Evolutionary conservation across 2,888 invertebrate genomes (phyloP), one percentile per base, ranked within the genome.

Genomic region (Hydroisotoma schaefferi): DNA sequence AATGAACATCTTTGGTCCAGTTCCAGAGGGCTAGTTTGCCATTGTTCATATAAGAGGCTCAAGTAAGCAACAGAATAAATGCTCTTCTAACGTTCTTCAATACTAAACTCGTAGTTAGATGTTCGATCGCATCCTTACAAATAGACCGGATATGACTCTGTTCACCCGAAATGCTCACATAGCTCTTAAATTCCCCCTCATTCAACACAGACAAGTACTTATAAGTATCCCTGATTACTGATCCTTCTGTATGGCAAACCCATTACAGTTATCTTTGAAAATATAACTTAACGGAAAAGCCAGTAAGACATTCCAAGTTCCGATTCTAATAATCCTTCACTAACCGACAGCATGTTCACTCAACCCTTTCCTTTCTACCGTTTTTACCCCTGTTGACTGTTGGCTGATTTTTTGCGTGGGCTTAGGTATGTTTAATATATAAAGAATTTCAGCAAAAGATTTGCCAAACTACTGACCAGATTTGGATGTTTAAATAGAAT

Each of bases 111-210:
- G n/a, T n/a, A n/a, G n/a, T n/a, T n/a, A n/a, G n/a, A n/a, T n/a
- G n/a, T n/a, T n/a, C n/a, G n/a, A n/a, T n/a, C 40, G 40, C n/a
- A 40, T 10, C n/a, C n/a, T 40, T 20, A 40, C 25, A 46, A 46
- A 46, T 46, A 25, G 46, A 25, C 23, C 46, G 46, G 46, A 46
- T 46, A 46, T 46, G 46, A 25, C 25, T 46, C 46, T 25, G 20
- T 25, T 46, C 46, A 46, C 46, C 25, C 12, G 46, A 23, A 22
- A 46, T 25, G 25, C 20, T 23, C 23, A 46, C 15, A 8, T 23
- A 4, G 23, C 46, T 23, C 46, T 46, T 46, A 25, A 22, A 23
- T 15, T 23, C 33, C 8, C 33, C 33, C 33, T 33, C 33, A 8
- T 15, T 33, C 8, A 8, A 33, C 33, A 33, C 33, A 33, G 8